Base-by-base conservation (phyloP, 2,888 invertebrate genomes). In the Cotesia congregata region DNA sequence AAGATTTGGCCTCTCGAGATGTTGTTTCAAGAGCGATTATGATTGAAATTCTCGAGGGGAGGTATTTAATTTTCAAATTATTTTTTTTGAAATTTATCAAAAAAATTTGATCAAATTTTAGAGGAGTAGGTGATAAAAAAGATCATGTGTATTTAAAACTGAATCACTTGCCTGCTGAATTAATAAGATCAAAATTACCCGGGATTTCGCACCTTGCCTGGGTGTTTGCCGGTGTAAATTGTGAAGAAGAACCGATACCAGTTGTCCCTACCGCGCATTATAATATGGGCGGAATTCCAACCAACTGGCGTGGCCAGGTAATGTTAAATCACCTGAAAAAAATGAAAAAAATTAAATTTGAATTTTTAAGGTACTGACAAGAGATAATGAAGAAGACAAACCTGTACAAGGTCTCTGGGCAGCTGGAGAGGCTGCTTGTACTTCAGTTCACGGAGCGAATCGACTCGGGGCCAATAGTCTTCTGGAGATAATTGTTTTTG, bases 251-350 rank as follows among this genome's bases (percentile, higher is more conserved):
- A 84, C 98, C 99, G 12, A 97, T 99, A 83, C 99, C 99, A 0
- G 97, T 99, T 68, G 91, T 99, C 83, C 99, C 99, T 6, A 99
- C 99, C 0, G 98, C 99, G 12, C 99, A 99, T 88, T 99, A 99
- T 91, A 99, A 99, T 88, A 99, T 99, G 99, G 99, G 99, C 7
- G 99, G 99, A 76, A 93, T 98, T 6, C 99, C 99, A 1, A 99
- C 99, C 17, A 99, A 99, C 91, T 99, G 95, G 92, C 94, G 94
- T 82, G 98, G 98, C 82, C 97, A 99, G 80, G 88, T 88, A 72
- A 72, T 60, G 50, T 15, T 20, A 67, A 64, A 5, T 50, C 15
- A 50, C 20, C 6, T n/a, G 1, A 59, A 30, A 41, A 17, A 50
- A 1, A 76, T 62, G 17, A 6, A 62, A 6, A 5, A 39, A 64